phyloP scores from a whole-genome alignment of 2,113 vertebrate species.

The Gymnogyps californianus region DNA sequence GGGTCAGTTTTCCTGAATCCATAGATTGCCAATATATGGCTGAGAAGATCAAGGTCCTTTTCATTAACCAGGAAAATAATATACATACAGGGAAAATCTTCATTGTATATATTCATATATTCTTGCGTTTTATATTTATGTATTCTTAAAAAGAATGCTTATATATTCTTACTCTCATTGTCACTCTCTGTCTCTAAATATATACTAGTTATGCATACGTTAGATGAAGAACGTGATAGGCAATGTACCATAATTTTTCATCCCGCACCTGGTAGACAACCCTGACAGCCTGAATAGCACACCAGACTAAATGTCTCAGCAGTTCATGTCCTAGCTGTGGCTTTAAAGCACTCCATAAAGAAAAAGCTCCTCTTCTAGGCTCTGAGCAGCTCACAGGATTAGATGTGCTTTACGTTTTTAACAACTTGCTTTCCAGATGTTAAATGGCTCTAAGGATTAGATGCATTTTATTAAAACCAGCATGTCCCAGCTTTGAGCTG shows the following conservation, averaged over 20 bases:
- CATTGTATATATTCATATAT: not conserved
- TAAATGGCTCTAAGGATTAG: slow-evolving; percentile 54
- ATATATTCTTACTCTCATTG: not conserved
- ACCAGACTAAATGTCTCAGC: not conserved
- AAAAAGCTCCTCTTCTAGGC: slow-evolving; percentile 22
- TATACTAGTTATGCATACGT: not conserved
- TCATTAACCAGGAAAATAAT: not conserved
- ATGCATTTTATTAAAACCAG: slow-evolving; percentile 47
- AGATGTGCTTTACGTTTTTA: slow-evolving; percentile 60
- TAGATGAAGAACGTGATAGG: not conserved
- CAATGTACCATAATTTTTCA: not conserved
- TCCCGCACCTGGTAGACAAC: not conserved
- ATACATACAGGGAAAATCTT: not conserved
- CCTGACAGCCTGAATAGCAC: not conserved
- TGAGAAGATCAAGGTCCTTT: not conserved
- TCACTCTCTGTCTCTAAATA: not conserved
- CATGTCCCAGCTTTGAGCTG: not conserved
- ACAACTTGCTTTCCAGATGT: slow-evolving; percentile 56
- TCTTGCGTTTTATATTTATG: not conserved
- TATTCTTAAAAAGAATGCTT: not conserved
- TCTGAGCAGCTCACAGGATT: slow-evolving; percentile 38
- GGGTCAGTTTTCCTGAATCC: not conserved
- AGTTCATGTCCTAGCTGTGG: not conserved
- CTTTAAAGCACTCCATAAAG: not conserved
- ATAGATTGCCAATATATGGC: not conserved